These are phyloP conservation scores for Sapajus apella DNA, from an alignment of 2,113 vertebrate species.

Conservation along the genomic window DNA sequence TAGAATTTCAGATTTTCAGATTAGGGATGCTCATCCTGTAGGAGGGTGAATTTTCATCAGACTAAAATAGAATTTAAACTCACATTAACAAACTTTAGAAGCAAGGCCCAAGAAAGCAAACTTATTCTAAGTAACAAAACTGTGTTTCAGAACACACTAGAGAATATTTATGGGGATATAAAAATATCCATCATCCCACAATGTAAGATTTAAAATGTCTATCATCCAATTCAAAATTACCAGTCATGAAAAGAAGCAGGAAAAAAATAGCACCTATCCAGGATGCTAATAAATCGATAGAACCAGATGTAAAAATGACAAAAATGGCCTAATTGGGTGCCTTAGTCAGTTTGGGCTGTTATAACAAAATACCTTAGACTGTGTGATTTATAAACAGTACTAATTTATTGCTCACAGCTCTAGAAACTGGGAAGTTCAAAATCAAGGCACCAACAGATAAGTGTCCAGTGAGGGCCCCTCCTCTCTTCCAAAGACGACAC, in stretches of 20 bases:
- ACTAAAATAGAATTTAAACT: not conserved
- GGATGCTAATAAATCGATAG: not conserved
- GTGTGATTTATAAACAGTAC: not conserved
- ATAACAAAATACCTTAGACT: not conserved
- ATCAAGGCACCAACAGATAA: not conserved
- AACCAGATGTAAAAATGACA: not conserved
- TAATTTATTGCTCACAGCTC: not conserved
- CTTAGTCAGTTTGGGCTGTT: not conserved
- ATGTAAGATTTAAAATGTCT: not conserved
- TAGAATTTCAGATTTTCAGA: not conserved
- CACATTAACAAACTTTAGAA: not conserved
- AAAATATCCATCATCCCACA: not conserved
- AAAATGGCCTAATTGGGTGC: not conserved
- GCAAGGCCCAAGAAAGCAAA: not conserved
- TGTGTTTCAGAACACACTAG: not conserved
- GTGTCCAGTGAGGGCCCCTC: not conserved
- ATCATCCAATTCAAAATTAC: not conserved
- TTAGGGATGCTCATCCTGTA: not conserved
- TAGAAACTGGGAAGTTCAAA: not conserved
- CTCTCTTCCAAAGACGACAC: not conserved
- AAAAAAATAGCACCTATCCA: not conserved
- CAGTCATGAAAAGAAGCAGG: not conserved
- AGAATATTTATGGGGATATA: not conserved
- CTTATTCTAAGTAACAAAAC: not conserved
- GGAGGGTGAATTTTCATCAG: not conserved